Evolutionary conservation across 2,888 invertebrate genomes (phyloP).

Genomic region (Pheosia tremula): DNA sequence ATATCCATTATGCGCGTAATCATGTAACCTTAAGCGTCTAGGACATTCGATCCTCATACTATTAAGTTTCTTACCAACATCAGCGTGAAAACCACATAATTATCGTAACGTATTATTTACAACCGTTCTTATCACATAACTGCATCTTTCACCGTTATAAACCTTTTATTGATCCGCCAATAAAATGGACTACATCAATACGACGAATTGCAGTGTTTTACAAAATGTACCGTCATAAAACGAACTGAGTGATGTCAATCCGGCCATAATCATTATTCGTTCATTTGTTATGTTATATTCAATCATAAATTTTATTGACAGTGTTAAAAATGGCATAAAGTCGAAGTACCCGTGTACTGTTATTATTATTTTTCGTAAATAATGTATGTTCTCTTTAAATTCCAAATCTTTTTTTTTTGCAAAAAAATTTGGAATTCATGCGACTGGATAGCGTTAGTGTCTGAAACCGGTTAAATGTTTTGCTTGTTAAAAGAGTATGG

Average conservation of each 20-base stretch:
- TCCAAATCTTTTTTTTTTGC: neutral
- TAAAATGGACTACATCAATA: slow-evolving; percentile 34
- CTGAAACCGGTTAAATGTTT: no score
- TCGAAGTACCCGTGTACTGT: neutral
- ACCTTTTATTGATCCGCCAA: slow-evolving; percentile 25
- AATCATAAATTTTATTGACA: slow-evolving; percentile 7
- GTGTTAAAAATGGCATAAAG: neutral
- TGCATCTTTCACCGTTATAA: slow-evolving; percentile 31
- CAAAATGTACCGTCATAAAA: slow-evolving; percentile 5
- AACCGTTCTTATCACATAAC: slow-evolving; percentile 18
- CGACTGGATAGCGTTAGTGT: no score
- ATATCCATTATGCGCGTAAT: no score
- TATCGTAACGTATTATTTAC: slow-evolving; percentile 12
- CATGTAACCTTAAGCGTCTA: neutral
- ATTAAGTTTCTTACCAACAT: neutral
- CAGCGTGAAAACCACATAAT: slow-evolving; percentile 3
- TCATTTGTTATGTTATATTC: slow-evolving; percentile 25
- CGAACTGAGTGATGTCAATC: slow-evolving; percentile 25
- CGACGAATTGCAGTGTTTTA: slow-evolving; percentile 20
- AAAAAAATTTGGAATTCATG: no score
- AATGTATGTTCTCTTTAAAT: neutral
- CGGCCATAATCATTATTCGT: slow-evolving; percentile 32
- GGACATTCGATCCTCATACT: neutral
- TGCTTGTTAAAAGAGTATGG: no score
- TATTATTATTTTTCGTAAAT: neutral